These are phyloP conservation scores for Adoxophyes honmai DNA, from an alignment of 1,140 invertebrate genomes.

Conservation along the genomic window DNA sequence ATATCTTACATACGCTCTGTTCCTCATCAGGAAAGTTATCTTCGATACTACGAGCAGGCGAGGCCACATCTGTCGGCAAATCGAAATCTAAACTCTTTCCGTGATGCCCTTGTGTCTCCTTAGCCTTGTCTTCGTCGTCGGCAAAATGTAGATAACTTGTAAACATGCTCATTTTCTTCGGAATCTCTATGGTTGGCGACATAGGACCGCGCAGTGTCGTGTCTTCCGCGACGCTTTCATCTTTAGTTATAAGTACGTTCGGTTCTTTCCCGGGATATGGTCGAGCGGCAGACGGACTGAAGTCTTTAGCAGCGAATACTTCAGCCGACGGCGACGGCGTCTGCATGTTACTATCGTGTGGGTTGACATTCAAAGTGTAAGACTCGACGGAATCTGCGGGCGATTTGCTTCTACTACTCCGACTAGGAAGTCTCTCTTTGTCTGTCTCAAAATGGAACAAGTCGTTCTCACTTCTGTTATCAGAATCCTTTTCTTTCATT, in stretches of 20 bases:
- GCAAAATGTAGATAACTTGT: slow-evolving; percentile 66
- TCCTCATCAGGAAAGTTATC: slow-evolving; percentile 30
- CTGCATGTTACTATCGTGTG: slow-evolving; percentile 38
- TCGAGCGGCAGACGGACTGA: slow-evolving; percentile 25
- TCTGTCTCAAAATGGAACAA: slow-evolving; percentile 75
- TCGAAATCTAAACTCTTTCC: slow-evolving; percentile 37
- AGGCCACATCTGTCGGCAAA: slow-evolving; percentile 15
- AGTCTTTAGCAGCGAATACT: slow-evolving; percentile 43
- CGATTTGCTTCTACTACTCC: slow-evolving; percentile 60
- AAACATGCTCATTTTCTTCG: slow-evolving; percentile 55
- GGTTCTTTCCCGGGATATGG: slow-evolving; percentile 28
- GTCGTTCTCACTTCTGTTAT: slow-evolving; percentile 68
- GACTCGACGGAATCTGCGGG: slow-evolving; percentile 59
- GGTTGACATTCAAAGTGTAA: slow-evolving; percentile 35
- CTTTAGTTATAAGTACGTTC: slow-evolving; percentile 29
- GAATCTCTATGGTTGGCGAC: slow-evolving; percentile 66
- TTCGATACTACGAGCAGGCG: slow-evolving; percentile 17
- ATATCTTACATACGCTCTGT: slow-evolving; percentile 82
- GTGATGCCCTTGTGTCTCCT: slow-evolving; percentile 32
- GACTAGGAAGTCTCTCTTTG: slow-evolving; percentile 52
- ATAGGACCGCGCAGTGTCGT: slow-evolving; percentile 32
- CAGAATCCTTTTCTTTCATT: slow-evolving; percentile 55
- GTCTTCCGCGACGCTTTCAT: slow-evolving; percentile 31
- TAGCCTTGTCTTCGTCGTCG: slow-evolving; percentile 65
- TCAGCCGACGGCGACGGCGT: slow-evolving; percentile 56